Conservation (phyloP, 2,113 vertebrate genomes). For the Nettapus auritus region DNA sequence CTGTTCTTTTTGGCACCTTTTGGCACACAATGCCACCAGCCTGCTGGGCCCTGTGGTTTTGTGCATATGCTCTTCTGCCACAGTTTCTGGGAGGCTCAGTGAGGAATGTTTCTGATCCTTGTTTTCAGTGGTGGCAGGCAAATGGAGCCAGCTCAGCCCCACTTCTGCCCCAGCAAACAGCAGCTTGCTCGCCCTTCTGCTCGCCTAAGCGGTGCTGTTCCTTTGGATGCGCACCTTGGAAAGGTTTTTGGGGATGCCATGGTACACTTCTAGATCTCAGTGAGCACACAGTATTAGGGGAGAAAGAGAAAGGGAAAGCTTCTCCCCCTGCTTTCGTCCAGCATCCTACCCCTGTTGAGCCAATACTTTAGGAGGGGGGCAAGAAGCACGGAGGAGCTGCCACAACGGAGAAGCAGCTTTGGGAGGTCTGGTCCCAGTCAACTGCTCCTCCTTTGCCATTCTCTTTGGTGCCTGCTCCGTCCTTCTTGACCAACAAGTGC, state of each 20-base stretch:
- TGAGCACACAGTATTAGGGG: fast-evolving
- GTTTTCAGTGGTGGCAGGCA: not conserved
- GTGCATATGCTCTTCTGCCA: not conserved
- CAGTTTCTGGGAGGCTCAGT: not conserved
- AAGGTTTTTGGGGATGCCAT: not conserved
- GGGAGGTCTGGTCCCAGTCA: not conserved
- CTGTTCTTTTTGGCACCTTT: not conserved
- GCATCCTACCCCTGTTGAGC: too few species aligned
- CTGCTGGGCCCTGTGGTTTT: not conserved
- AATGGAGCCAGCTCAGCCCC: not conserved
- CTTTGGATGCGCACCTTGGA: fast-evolving
- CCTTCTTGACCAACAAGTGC: not conserved
- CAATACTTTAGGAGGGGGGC: too few species aligned
- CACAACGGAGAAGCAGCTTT: fast-evolving
- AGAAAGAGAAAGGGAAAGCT: not conserved
- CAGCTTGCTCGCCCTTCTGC: not conserved
- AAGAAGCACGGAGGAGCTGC: not conserved
- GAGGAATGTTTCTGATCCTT: not conserved
- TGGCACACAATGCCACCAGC: fast-evolving
- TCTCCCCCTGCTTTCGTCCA: not conserved
- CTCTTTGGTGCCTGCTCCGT: not conserved
- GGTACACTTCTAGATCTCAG: not conserved
- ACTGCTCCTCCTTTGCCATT: not conserved
- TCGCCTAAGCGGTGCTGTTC: not conserved
- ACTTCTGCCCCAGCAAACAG: not conserved